These are phyloP conservation scores for Pogona vitticeps DNA, from an alignment of 2,113 vertebrate genomes.

Conservation along the genomic window DNA sequence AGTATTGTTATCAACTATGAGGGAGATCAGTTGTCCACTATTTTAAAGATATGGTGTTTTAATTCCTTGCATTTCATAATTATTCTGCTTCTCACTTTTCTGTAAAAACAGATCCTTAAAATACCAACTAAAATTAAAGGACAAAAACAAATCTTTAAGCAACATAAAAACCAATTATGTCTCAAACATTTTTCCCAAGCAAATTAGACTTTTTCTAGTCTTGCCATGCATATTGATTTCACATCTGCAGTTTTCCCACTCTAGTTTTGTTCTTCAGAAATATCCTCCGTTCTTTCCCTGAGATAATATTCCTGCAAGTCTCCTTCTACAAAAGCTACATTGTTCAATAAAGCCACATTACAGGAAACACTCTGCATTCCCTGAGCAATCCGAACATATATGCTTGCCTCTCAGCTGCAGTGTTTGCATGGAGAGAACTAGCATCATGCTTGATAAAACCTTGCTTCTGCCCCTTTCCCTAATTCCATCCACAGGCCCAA, in stretches of 20 bases:
- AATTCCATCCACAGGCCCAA: background rate
- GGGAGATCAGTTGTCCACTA: slow-evolving; percentile 3
- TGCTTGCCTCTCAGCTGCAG: background rate
- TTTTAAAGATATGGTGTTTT: slow-evolving; percentile 13
- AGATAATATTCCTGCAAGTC: background rate
- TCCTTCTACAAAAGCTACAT: background rate
- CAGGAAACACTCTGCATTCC: background rate
- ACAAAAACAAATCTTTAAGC: slow-evolving; percentile 10
- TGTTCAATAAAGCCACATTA: background rate
- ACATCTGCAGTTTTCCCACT: background rate
- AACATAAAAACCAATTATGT: background rate
- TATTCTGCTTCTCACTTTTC: slow-evolving; percentile 1
- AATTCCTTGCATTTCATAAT: slow-evolving; percentile 2
- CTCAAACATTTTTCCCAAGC: background rate
- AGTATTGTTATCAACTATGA: slow-evolving; percentile 11
- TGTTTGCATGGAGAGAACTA: background rate
- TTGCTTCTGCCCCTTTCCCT: background rate
- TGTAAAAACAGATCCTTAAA: slow-evolving; percentile 3
- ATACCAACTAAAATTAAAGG: background rate
- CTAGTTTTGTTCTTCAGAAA: slow-evolving; percentile 1
- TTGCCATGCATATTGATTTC: background rate
- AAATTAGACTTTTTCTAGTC: slow-evolving; percentile 6
- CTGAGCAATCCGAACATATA: background rate
- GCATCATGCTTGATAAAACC: background rate
- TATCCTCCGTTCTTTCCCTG: background rate